These are phyloP conservation scores for Vulpes ferrilata DNA, from an alignment of 2,113 vertebrate genomes.

Conservation along the genomic window DNA sequence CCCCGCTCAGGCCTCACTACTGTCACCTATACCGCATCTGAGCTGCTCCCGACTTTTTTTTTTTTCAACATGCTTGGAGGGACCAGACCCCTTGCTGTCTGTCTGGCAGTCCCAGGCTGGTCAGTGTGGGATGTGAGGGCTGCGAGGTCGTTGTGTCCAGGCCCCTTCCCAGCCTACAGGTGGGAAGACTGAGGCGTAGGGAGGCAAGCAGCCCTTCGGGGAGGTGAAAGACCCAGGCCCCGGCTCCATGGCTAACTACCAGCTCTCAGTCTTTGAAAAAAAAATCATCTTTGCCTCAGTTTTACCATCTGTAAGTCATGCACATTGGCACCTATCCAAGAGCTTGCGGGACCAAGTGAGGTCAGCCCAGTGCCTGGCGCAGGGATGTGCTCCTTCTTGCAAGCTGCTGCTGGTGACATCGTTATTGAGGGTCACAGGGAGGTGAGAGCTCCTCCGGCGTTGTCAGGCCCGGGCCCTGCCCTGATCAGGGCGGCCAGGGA, in stretches of 20 bases:
- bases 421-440: background rate
- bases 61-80: background rate
- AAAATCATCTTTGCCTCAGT: background rate
- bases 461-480: background rate
- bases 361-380: background rate
- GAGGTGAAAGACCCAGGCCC: background rate
- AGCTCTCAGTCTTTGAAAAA: background rate
- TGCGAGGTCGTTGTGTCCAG: background rate
- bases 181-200: constrained; percentile 17
- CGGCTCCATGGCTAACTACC: background rate
- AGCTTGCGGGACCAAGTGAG: background rate
- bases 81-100: background rate
- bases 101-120: too few species aligned
- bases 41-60: background rate
- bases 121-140: background rate
- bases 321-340: fast-evolving
- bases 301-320: background rate
- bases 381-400: background rate
- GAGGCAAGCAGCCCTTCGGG: fast-evolving
- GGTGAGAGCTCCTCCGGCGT: background rate
- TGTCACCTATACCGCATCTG: background rate
- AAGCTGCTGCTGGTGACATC: background rate
- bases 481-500: background rate
- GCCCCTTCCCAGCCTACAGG: background rate
- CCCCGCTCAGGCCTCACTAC: background rate